Base-by-base conservation (phyloP, 2,113 vertebrate species). In the Colius striatus region DNA sequence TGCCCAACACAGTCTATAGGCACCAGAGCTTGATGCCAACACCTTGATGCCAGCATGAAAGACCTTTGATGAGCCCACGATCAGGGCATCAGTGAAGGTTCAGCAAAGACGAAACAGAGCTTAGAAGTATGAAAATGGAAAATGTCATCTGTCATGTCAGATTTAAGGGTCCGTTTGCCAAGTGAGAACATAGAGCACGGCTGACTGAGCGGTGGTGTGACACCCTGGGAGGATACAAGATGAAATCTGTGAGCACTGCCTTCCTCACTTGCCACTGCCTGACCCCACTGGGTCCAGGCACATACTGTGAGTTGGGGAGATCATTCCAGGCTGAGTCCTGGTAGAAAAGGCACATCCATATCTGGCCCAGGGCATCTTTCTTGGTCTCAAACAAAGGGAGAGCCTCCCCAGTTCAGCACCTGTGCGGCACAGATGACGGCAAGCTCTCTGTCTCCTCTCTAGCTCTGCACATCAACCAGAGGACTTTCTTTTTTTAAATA, bases 141-240 rank as follows among this genome's bases (percentile, higher is more conserved):
- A 96, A 95, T 92, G 87, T 88, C 93, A 93, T 63, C 92, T 95
- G 95, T 95, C 90, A 45, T 57, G 75, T 94, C 17, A 19, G 75
- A 96, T 97, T 95, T 97, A 65, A 94, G 61, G 78, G 85, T 81
- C 51, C 53, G 11, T 76, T 96, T 86, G 72, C 82, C 57, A 72
- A 48, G 34, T 29, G 55, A 94, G 65, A 77, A 20, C 60, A 50
- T 0, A 2, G 34, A 78, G 41, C 48, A 68, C 0, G 2, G 75
- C 61, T 95, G 88, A 84, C 68, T 68, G 87, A 90, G 75, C 2
- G 0, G 57, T 1, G 0, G 26, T 10, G 30, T 94, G 94, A 85
- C 43, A 67, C 36, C 76, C 47, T 41, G 43, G n/a, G 67, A 90
- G 60, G 68, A 71, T 18, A 53, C 1, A 3, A 62, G 54, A 15